Evolutionary conservation across 2,888 invertebrate genomes (phyloP).

Genomic region (Pteria penguin): DNA sequence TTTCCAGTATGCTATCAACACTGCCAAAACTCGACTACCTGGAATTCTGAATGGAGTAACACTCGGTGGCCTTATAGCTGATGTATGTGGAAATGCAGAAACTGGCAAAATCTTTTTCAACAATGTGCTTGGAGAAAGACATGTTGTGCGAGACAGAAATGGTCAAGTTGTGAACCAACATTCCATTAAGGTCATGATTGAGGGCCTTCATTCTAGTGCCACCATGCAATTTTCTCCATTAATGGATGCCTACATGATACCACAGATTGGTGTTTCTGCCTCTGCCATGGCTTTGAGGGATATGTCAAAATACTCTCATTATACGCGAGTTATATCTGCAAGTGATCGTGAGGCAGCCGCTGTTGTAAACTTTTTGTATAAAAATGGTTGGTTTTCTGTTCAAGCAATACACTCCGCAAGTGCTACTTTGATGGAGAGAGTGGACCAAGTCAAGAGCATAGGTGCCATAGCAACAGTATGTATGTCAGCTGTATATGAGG

Average conservation of each 20-base stretch:
- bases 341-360: slow-evolving; percentile 66
- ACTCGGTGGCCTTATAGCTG: slow-evolving; percentile 67
- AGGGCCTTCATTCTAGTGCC: slow-evolving; percentile 51
- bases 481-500: slow-evolving; percentile 55
- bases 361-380: slow-evolving; percentile 74
- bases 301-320: slow-evolving; percentile 58
- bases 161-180: slow-evolving; percentile 62
- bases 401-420: slow-evolving; percentile 74
- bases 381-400: slow-evolving; percentile 79
- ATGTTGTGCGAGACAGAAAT: slow-evolving; percentile 47
- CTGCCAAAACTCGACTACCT: slow-evolving; percentile 43
- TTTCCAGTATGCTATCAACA: slow-evolving; percentile 64
- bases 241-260: slow-evolving; percentile 82
- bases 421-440: slow-evolving; percentile 50
- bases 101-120: slow-evolving; percentile 60
- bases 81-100: slow-evolving; percentile 63
- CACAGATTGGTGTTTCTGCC: slow-evolving; percentile 79
- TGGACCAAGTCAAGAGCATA: slow-evolving; percentile 40
- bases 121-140: slow-evolving; percentile 62
- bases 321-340: slow-evolving; percentile 65
- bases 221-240: slow-evolving; percentile 75
- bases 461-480: slow-evolving; percentile 56
- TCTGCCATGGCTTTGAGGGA: slow-evolving; percentile 51
- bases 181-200: slow-evolving; percentile 63
- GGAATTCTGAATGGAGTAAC: slow-evolving; percentile 54